Evolutionary conservation across 2,888 invertebrate species (phyloP), one percentile per base, ranked within the genome.

Genomic region (Cerastoderma edule): DNA sequence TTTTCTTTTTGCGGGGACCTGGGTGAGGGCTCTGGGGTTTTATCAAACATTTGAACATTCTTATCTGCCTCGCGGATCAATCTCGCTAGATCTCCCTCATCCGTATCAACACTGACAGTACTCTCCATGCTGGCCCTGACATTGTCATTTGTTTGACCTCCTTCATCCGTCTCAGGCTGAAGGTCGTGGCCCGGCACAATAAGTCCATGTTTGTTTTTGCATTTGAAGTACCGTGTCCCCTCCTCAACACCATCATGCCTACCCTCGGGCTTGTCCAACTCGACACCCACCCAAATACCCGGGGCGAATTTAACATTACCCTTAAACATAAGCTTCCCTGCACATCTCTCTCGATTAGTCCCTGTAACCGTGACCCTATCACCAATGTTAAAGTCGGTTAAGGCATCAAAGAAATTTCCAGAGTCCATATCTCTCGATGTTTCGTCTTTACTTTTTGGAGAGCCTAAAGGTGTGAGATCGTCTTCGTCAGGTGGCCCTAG

Each of bases 251-350:
- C 90, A 74, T 89, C 85, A 70, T 84, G 87, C 48, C 86, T 81
- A 1, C 90, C 89, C 24, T 87, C 85, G 3, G 87, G 82, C 24
- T 72, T 35, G 27, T 89, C 89, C 46, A 90, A 78, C 80, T 89
- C 90, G 22, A 90, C 89, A 4, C 90, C 90, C 1, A 88, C 90
- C 89, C 89, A 89, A 35, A 89, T 76, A 27, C 90, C 90, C 0
- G 88, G 85, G n/a, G 89, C 88, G 80, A 89, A 90, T 57, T 85
- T 72, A 16, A 88, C 88, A 32, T 83, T 81, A 30, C 90, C 90
- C 77, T 89, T 90, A 83, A 82, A 90, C 28, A 86, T 65, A n/a
- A 90, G 78, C 16, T 69, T 82, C 5, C 89, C 90, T 22, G 70
- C 35, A 33, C 79, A 67, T 39, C 84, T 69, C 16, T 66, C 69